phyloP scores from a whole-genome alignment of 2,888 invertebrate genomes.

The Pyrrhia umbra region DNA sequence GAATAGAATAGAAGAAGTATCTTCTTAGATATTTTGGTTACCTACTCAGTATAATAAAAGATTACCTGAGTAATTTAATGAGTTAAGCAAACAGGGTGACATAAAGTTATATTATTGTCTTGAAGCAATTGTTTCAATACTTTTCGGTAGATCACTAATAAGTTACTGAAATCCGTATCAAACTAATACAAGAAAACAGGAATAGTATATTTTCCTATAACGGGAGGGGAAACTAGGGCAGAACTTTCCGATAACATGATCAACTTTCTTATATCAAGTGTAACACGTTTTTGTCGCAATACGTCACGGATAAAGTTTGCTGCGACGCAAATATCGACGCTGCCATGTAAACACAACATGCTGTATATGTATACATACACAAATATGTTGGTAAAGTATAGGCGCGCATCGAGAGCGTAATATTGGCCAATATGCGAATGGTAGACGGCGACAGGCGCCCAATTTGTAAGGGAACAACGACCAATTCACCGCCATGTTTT shows the following conservation, averaged over 20 bases:
- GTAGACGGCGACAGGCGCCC: constrained; percentile 76
- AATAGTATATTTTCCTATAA: constrained; percentile 52
- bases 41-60: too few species aligned
- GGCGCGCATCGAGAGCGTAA: constrained; percentile 69
- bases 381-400: constrained; percentile 62
- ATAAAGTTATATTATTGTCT: too few species aligned
- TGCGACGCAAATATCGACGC: constrained; percentile 60
- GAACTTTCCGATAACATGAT: constrained; percentile 64
- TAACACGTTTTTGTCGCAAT: constrained; percentile 63
- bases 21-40: too few species aligned
- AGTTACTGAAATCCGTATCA: constrained; percentile 26
- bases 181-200: constrained; percentile 39
- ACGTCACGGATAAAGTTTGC: constrained; percentile 64
- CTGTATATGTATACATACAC: constrained; percentile 53
- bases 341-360: constrained; percentile 62
- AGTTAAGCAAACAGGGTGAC: too few species aligned
- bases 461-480: constrained; percentile 76
- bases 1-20: neutral
- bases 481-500: constrained; percentile 66
- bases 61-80: too few species aligned
- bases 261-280: constrained; percentile 65
- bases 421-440: constrained; percentile 79
- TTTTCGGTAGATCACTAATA: constrained; percentile 8
- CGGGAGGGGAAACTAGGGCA: constrained; percentile 60
- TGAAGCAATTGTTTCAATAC: neutral